Evolutionary conservation across 1,140 invertebrate genomes (phyloP).

Genomic region (Galleria mellonella): DNA sequence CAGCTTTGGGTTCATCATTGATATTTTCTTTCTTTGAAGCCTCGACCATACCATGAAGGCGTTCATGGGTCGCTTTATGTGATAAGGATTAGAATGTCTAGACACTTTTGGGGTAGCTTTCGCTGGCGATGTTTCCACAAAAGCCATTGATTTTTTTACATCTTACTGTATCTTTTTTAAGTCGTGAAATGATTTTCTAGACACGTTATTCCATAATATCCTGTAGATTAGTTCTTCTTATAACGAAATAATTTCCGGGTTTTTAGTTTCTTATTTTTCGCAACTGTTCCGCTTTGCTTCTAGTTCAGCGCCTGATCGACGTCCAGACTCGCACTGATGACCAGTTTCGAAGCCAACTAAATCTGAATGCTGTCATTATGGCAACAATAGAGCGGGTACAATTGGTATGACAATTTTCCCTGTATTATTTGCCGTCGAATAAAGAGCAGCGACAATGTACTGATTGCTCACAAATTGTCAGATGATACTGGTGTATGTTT

Average conservation of each 20-base stretch:
- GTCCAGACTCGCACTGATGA: slow-evolving; percentile 47
- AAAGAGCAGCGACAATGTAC: slow-evolving; percentile 70
- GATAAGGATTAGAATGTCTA: slow-evolving; percentile 58
- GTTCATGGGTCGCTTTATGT: slow-evolving; percentile 82
- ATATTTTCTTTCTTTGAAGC: slow-evolving; percentile 83
- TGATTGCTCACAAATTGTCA: slow-evolving; percentile 73
- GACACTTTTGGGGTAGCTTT: slow-evolving; percentile 37
- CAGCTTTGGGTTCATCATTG: slow-evolving; percentile 87
- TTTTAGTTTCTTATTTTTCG: too few species aligned
- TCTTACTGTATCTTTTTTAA: not conserved
- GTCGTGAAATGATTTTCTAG: too few species aligned
- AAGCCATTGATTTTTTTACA: slow-evolving; percentile 35
- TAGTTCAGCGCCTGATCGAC: slow-evolving; percentile 17
- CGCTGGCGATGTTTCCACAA: slow-evolving; percentile 29
- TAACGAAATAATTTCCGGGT: too few species aligned
- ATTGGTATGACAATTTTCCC: slow-evolving; percentile 69
- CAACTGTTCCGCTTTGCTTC: too few species aligned
- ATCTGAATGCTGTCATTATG: slow-evolving; percentile 65
- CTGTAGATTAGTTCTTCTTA: too few species aligned
- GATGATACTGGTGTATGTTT: slow-evolving; percentile 69
- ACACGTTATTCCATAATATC: too few species aligned
- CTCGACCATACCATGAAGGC: slow-evolving; percentile 84
- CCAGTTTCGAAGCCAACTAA: slow-evolving; percentile 49
- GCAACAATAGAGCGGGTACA: slow-evolving; percentile 59
- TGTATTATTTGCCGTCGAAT: slow-evolving; percentile 70